Evolutionary conservation across 2,797 vertebrate genomes (phyloP), one percentile per base, ranked within the genome.

Genomic region (Pipistrellus kuhlii): DNA sequence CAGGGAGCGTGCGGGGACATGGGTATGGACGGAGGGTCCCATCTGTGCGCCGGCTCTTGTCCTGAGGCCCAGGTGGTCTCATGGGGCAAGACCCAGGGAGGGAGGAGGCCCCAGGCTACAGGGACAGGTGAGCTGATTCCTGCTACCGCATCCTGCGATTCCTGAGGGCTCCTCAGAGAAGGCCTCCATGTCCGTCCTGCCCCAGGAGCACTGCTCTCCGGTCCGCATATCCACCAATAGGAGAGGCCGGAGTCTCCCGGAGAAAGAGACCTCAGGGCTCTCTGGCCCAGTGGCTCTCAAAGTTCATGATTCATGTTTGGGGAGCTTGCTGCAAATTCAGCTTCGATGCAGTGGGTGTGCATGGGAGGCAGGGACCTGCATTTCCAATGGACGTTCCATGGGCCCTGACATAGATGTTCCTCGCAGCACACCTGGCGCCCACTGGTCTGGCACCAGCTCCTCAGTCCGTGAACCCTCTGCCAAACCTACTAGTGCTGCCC

Each of bases 221-320:
- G 71, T 55, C 68, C 14, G 8, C 44, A n/a, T 17, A 5, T 27
- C 32, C 17, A 12, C 51, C 13, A 25, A 30, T 30, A 21, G 44
- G 53, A 94, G 75, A 83, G 68, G 59, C 53, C 23, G 85, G 88
- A 51, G 27, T 78, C n/a, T 75, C 15, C 55, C 44, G 55, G 62
- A 69, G 81, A 8, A n/a, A n/a, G 46, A 77, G 41, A 35, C 38
- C 32, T 57, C 51, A 62, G 76, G 14, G 15, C 35, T 82, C 25
- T 27, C 30, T 44, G 73, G 83, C 44, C 72, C 25, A 23, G 48
- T 30, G 59, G 64, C 32, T 94, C 35, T 77, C 32, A 59, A 5
- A 25, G 25, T 44, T 90, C 41, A 20, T 2, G 32, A 84, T 68
- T 83, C n/a, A 18, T 46, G 41, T 78, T 55, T 53, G 59, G 76